Evolutionary conservation across 2,113 vertebrate genomes (phyloP), one percentile per base, ranked within the genome.

Genomic region (Tympanuchus pallidicinctus): DNA sequence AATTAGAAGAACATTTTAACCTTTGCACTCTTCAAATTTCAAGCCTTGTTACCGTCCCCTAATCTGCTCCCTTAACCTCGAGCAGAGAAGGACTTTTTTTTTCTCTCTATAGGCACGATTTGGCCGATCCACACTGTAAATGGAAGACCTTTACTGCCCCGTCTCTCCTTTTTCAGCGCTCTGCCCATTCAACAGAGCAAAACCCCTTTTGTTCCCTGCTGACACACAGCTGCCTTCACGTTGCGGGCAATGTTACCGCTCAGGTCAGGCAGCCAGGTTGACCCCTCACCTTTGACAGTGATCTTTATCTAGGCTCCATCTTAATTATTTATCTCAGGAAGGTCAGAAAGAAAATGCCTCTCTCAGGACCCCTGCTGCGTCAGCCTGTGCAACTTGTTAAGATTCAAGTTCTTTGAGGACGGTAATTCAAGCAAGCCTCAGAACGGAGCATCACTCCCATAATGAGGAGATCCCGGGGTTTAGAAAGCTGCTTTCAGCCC

Each of bases 291-390:
- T 91, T 47, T 89, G 94, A 96, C 94, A 93, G 87, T 84, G 94
- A 96, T 95, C 94, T 96, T 96, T 96, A 96, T 95, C 92, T 86
- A 93, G 92, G 64, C 94, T 91, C 95, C 91, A 90, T 96, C 93
- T 92, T 89, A 94, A 95, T 92, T 93, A 94, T 96, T 95, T 93
- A 95, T 96, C 94, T 95, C 93, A 89, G 94, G 96, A 96, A 97
- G 93, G 96, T 93, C 95, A 95, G 82, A 1, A 64, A 83, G 94
- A 96, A 95, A 96, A 89, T 86, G 85, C 90, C 85, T 92, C 88
- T 94, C 94, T 87, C 93, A 93, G 94, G 94, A 89, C 94, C 94
- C 95, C 95, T 56, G 13, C 85, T 4, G 92, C 89, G 86, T 19
- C 88, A 18, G 85, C 40, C 89, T 21, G 57, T 18, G 15, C 25